phyloP scores from a whole-genome alignment of 2,888 invertebrate species.

The Parnassius orleans region DNA sequence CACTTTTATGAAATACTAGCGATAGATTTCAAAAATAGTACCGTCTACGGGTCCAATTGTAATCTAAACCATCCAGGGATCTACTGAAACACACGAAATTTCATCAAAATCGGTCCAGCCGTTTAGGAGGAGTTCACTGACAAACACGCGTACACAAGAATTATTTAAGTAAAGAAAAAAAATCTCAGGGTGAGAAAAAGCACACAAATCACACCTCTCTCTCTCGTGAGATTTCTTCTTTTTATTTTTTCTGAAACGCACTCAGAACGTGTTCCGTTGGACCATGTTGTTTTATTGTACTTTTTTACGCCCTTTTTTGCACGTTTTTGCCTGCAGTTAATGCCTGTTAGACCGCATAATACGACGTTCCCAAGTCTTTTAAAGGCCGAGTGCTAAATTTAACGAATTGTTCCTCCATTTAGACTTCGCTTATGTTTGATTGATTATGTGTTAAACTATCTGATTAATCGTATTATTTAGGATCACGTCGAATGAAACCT shows the following conservation, averaged over 20 bases:
- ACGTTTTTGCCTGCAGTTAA: slow-evolving; percentile 50
- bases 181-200: slow-evolving; percentile 55
- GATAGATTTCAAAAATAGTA: no score
- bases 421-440: slow-evolving; percentile 19
- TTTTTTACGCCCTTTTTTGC: slow-evolving; percentile 45
- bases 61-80: no score
- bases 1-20: no score
- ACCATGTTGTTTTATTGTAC: slow-evolving; percentile 37
- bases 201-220: slow-evolving; percentile 76
- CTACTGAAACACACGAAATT: no score
- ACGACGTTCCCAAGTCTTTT: slow-evolving; percentile 32
- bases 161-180: no score
- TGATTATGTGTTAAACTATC: slow-evolving; percentile 23
- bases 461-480: background rate
- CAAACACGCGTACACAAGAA: no score
- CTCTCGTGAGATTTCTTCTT: slow-evolving; percentile 38
- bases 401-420: slow-evolving; percentile 21
- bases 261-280: slow-evolving; percentile 58
- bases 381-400: slow-evolving; percentile 21
- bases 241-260: slow-evolving; percentile 51
- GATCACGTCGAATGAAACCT: no score
- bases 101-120: no score
- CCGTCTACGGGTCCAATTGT: no score
- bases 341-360: slow-evolving; percentile 51
- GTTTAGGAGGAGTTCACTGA: no score